Percentiles rank a stretch among this genome's conserved stretches.
These are phyloP conservation scores for Megalops atlanticus DNA, from an alignment of 2,113 vertebrate species.

Conservation along the genomic window DNA sequence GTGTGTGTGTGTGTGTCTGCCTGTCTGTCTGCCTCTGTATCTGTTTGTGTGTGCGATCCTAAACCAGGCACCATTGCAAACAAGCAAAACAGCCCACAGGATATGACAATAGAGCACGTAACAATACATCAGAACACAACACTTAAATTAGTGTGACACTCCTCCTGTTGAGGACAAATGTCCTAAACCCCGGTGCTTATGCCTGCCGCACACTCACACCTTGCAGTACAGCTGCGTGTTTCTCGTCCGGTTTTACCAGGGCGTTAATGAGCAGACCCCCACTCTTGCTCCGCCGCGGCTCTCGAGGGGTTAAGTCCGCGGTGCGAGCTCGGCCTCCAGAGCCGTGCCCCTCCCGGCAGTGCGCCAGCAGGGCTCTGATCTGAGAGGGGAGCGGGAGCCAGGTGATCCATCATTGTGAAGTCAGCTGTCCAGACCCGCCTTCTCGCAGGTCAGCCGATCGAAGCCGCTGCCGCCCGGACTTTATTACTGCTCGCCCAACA, in stretches of 20 bases:
- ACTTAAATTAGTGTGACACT: no score
- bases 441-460: slow-evolving; percentile 91
- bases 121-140: slow-evolving; percentile 3
- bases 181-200: neutral
- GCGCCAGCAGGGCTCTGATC: slow-evolving; percentile 16
- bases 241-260: no score
- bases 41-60: neutral
- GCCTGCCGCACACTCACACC: neutral
- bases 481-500: slow-evolving; percentile 89
- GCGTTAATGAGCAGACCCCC: slow-evolving; percentile 13
- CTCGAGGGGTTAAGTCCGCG: slow-evolving; percentile 27
- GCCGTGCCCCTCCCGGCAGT: neutral
- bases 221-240: neutral
- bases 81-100: neutral
- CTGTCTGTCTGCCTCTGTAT: neutral
- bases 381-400: slow-evolving; percentile 70
- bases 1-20: neutral
- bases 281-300: neutral
- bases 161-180: slow-evolving; percentile 1
- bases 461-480: slow-evolving; percentile 86
- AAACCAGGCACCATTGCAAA: neutral
- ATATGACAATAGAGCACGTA: neutral
- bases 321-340: slow-evolving; percentile 13
- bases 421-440: slow-evolving; percentile 85
- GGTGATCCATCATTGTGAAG: slow-evolving; percentile 89